Conservation (phyloP, 2,888 invertebrate species). For the Hydraecia micacea region DNA sequence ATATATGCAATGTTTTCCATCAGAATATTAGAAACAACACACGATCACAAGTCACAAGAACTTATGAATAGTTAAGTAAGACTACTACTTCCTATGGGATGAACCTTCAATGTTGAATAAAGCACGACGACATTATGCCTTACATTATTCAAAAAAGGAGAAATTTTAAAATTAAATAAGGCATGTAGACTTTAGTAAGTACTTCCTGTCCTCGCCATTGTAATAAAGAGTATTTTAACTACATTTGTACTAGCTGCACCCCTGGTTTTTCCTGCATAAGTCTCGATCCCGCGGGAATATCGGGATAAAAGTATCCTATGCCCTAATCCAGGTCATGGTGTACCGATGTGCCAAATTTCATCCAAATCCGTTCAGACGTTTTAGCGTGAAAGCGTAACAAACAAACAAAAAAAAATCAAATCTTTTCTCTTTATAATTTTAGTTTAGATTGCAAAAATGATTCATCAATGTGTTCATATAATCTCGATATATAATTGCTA, state of each 20-base stretch:
- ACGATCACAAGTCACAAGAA: conserved; percentile 54
- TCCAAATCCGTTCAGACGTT: neutral
- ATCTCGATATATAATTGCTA: conserved; percentile 40
- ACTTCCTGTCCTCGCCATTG: conserved; percentile 30
- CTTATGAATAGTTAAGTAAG: conserved; percentile 51
- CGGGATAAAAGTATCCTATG: too few relatives aligned
- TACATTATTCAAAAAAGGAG: conserved; percentile 57
- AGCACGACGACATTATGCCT: neutral
- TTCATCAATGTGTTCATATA: conserved; percentile 20
- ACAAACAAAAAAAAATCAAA: neutral
- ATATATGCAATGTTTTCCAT: conserved; percentile 26
- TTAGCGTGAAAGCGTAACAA: neutral
- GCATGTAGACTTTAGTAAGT: neutral
- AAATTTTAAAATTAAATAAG: conserved; percentile 50
- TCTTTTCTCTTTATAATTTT: neutral
- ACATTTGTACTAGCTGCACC: neutral
- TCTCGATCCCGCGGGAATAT: neutral
- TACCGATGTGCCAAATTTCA: too few relatives aligned
- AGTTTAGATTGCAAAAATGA: conserved; percentile 14
- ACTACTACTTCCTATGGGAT: conserved; percentile 38
- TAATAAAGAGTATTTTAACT: conserved; percentile 14
- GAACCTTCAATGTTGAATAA: conserved; percentile 44
- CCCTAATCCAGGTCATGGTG: too few relatives aligned
- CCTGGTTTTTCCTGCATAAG: neutral
- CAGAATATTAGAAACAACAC: conserved; percentile 43